phyloP scores from a whole-genome alignment of 2,113 vertebrate genomes.

The Arothron firmamentum region DNA sequence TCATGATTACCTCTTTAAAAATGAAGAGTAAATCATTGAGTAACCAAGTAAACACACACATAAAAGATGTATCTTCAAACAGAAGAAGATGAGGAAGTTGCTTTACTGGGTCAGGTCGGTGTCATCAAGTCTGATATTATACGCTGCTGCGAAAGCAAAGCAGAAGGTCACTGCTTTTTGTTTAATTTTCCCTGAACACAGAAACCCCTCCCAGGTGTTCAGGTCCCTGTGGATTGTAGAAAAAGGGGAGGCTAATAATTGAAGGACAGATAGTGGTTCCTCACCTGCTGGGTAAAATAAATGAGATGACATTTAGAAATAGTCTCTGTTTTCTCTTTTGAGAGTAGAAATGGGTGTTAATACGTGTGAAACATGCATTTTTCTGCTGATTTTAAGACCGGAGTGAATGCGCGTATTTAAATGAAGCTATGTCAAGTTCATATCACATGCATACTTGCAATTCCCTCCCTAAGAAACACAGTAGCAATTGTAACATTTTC shows the following conservation, averaged over 20 bases:
- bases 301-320: slow-evolving; percentile 52
- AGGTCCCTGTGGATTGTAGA: slow-evolving; percentile 17
- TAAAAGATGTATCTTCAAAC: too few relatives aligned
- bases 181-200: slow-evolving; percentile 24
- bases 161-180: slow-evolving; percentile 51
- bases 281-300: slow-evolving; percentile 7
- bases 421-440: too few relatives aligned
- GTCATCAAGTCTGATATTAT: neutral
- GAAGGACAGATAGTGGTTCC: slow-evolving; percentile 9
- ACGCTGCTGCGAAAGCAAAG: slow-evolving; percentile 7
- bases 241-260: slow-evolving; percentile 31
- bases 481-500: too few relatives aligned
- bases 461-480: too few relatives aligned
- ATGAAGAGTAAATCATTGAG: too few relatives aligned
- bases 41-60: too few relatives aligned
- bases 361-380: slow-evolving; percentile 3
- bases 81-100: too few relatives aligned
- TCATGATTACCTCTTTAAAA: too few relatives aligned
- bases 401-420: too few relatives aligned
- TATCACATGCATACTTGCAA: too few relatives aligned
- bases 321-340: slow-evolving; percentile 15
- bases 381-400: neutral
- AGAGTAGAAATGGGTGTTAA: slow-evolving; percentile 7
- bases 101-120: too few relatives aligned
- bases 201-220: slow-evolving; percentile 27